Evolutionary conservation across 2,888 invertebrate genomes (phyloP).

Genomic region (Drosophila ochracea): DNA sequence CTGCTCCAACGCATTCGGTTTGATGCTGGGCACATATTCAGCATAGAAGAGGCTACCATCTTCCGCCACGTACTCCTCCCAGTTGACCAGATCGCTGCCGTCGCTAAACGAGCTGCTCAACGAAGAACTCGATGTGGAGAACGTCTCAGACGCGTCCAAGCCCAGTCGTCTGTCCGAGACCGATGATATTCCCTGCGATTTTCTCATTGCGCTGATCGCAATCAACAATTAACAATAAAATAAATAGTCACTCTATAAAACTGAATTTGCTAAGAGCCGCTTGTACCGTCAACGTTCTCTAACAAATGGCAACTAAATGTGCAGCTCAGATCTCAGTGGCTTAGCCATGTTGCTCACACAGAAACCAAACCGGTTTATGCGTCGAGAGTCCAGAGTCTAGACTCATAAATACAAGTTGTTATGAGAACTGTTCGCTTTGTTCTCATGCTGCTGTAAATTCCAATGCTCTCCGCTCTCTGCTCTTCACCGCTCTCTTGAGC

Average conservation of each 20-base stretch:
- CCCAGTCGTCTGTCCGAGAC: slow-evolving; percentile 41
- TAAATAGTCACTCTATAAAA: not conserved
- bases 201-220: slow-evolving; percentile 56
- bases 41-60: slow-evolving; percentile 89
- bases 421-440: not conserved
- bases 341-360: slow-evolving; percentile 15
- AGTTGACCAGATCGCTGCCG: slow-evolving; percentile 81
- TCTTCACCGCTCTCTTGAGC: slow-evolving; percentile 39
- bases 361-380: slow-evolving; percentile 45
- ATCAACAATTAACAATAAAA: slow-evolving; percentile 4
- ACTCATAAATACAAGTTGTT: slow-evolving; percentile 8
- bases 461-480: slow-evolving; percentile 20
- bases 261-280: slow-evolving; percentile 8
- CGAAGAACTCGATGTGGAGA: slow-evolving; percentile 79
- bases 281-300: slow-evolving; percentile 29
- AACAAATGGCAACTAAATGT: slow-evolving; percentile 47
- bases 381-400: slow-evolving; percentile 1
- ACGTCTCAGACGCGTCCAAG: slow-evolving; percentile 75
- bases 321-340: slow-evolving; percentile 28
- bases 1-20: slow-evolving; percentile 73
- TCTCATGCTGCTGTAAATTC: slow-evolving; percentile 42
- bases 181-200: slow-evolving; percentile 60
- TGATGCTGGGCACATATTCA: slow-evolving; percentile 85
- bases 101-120: slow-evolving; percentile 78
- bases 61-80: slow-evolving; percentile 82